Base-by-base conservation (phyloP, 2,797 vertebrate species). In the Trachurus trachurus region DNA sequence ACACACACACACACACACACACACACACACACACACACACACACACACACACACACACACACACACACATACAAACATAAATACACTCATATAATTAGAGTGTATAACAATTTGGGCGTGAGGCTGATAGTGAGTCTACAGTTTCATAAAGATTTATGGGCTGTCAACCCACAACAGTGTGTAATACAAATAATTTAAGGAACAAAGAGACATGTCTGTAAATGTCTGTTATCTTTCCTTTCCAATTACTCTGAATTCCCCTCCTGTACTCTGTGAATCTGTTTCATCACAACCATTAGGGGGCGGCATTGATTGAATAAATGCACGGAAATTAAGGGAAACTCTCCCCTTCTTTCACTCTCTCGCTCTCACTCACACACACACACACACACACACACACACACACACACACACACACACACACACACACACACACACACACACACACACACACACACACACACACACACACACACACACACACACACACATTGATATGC, bases 271-370 rank as follows among this genome's bases (percentile, higher is more conserved):
- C 59, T 52, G 19, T 78, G 66, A 70, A 82, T 86, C 70, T 76
- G 79, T 85, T 76, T 63, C 61, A 60, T 70, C 44, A 29, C 85
- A 52, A 53, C 94, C 94, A 57, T 89, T 92, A 94, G 94, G 90
- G 93, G 94, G 93, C 94, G 82, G 88, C 87, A 93, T 94, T 93
- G 94, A 86, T 94, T 88, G 91, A 56, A 81, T 76, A 92, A 91
- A 93, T 65, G 66, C 59, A 54, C 34, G 60, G 50, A 84, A 90
- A 86, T 81, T 49, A 81, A 82, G 81, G 45, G 70, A 69, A 63
- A 56, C 44, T 73, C 71, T 21, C 65, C 52, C 11, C 49, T 71
- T 69, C 65, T 21, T 61, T 52, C 49, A 37, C 60, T 26, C 42
- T 39, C 59, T 26, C 26, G 3, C 26, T 26, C 26, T n/a, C n/a